phyloP scores from a whole-genome alignment of 2,113 vertebrate genomes.

The Oryzias melastigma region DNA sequence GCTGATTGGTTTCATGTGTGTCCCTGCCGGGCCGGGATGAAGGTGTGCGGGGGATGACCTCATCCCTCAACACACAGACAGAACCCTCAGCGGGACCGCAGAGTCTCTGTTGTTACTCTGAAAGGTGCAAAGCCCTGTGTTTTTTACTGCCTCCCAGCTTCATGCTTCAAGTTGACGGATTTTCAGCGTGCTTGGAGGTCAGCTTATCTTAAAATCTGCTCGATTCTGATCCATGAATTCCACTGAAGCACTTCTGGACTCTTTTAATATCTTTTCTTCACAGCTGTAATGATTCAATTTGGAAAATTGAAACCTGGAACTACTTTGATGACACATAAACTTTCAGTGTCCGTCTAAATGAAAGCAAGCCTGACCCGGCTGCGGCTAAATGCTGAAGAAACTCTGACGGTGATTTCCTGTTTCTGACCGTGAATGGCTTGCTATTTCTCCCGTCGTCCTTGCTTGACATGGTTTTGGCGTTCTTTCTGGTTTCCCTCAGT shows the following conservation, averaged over 20 bases:
- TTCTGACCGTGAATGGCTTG: slow-evolving; percentile 86
- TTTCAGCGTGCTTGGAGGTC: neutral
- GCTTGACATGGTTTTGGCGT: slow-evolving; percentile 87
- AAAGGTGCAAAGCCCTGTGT: slow-evolving; percentile 18
- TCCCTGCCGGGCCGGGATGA: slow-evolving; percentile 31
- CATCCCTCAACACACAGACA: slow-evolving; percentile 41
- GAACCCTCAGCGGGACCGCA: slow-evolving; percentile 21
- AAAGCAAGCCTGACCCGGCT: neutral
- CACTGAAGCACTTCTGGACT: neutral
- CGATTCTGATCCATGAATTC: neutral
- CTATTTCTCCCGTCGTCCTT: slow-evolving; percentile 87
- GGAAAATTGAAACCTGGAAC: neutral
- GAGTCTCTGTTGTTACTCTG: slow-evolving; percentile 23
- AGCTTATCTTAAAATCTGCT: neutral
- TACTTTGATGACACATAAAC: neutral
- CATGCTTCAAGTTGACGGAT: neutral
- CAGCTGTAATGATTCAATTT: neutral
- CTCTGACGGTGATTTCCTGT: neutral
- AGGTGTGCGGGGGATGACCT: slow-evolving; percentile 61
- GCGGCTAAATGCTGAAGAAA: neutral
- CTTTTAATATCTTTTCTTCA: neutral
- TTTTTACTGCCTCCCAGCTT: slow-evolving; percentile 4
- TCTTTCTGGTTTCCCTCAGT: slow-evolving; percentile 87
- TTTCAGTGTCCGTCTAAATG: neutral
- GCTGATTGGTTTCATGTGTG: slow-evolving; percentile 71